Evolutionary conservation across 2,888 invertebrate genomes (phyloP).

Genomic region (Aleiodes alternator): DNA sequence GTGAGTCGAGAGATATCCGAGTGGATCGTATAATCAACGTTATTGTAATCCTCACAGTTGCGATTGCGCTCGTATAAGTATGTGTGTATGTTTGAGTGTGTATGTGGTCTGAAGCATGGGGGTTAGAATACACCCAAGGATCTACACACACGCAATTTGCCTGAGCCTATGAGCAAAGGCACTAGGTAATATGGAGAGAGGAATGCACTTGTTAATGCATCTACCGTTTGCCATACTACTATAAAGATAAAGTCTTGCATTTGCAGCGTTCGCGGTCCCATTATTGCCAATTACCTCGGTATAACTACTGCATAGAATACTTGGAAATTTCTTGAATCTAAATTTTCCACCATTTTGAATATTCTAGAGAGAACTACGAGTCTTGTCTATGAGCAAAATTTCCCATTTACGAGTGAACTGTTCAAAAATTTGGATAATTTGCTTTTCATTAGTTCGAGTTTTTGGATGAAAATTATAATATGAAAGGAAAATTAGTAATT

Average conservation of each 20-base stretch:
- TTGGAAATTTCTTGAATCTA: not conserved
- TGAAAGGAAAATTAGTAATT: too few species aligned
- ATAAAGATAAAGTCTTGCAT: conserved; percentile 57
- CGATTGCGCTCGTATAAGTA: not conserved
- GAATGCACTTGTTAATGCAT: conserved; percentile 49
- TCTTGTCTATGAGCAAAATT: not conserved
- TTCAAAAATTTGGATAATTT: too few species aligned
- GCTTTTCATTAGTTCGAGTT: too few species aligned
- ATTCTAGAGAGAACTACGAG: not conserved
- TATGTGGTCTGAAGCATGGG: not conserved
- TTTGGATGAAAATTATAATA: too few species aligned
- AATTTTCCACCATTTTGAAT: not conserved
- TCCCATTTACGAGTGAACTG: too few species aligned
- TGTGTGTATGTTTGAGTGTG: not conserved
- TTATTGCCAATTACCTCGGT: conserved; percentile 60
- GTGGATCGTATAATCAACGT: conserved; percentile 52
- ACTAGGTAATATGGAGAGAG: not conserved
- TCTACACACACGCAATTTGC: conserved; percentile 1
- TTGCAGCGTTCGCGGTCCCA: conserved; percentile 51
- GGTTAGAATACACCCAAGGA: too few species aligned
- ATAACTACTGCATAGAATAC: conserved; percentile 1
- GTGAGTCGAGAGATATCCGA: conserved; percentile 56
- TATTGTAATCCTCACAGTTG: conserved; percentile 52
- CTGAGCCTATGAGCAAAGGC: not conserved
- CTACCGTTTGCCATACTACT: conserved; percentile 45